A percentile compares a stretch with the other conserved stretches of the same genome.
Evolutionary conservation across 1,140 invertebrate genomes (phyloP).

Genomic region (Eriocheir sinensis): DNA sequence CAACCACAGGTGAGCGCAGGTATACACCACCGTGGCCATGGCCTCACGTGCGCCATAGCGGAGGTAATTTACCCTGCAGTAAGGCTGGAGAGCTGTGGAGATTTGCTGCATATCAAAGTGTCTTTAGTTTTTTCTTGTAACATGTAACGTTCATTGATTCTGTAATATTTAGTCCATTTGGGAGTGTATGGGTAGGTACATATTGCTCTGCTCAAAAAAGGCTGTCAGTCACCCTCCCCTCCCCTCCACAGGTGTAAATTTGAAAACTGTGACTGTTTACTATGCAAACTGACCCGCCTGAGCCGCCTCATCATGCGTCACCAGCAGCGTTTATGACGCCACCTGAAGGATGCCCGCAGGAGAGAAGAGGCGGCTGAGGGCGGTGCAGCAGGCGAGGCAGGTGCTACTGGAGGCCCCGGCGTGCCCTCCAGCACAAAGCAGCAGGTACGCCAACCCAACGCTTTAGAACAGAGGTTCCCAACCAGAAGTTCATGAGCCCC

Average conservation of each 20-base stretch:
- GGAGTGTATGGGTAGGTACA: no score
- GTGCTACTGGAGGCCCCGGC: neutral
- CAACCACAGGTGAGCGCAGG: conserved; percentile 54
- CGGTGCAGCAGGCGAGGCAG: neutral
- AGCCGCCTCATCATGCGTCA: conserved; percentile 62
- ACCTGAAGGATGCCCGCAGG: conserved; percentile 58
- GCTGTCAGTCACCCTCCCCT: neutral
- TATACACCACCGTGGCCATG: neutral
- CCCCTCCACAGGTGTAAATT: conserved; percentile 53
- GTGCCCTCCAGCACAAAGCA: neutral
- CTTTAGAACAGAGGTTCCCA: no score
- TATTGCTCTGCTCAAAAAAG: no score
- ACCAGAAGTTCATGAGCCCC: no score
- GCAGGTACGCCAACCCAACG: no score
- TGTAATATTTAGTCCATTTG: no score
- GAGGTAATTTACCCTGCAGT: no score
- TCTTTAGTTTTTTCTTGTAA: no score
- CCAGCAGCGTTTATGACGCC: conserved; percentile 68
- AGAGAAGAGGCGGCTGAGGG: conserved; percentile 56
- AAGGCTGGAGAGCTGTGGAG: neutral
- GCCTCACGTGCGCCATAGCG: no score
- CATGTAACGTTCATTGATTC: no score
- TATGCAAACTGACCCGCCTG: conserved; percentile 60
- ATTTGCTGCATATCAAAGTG: no score
- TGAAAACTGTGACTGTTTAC: conserved; percentile 40